Evolutionary conservation across 35 echinoderm and acorn worm species (phyloP).

Genomic region (Eucidaris tribuloides): DNA sequence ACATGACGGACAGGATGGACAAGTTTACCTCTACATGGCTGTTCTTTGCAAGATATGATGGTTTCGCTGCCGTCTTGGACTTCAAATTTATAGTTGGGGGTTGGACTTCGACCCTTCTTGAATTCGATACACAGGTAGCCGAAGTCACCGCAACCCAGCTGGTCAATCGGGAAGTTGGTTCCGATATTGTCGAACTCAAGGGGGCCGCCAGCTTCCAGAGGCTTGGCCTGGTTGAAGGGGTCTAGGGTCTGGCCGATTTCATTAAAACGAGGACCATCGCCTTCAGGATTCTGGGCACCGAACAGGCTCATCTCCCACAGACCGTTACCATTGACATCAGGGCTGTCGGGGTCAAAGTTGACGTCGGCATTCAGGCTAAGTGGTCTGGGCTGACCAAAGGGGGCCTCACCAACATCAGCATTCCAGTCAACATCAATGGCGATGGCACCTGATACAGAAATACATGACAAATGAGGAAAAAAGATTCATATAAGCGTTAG

Average conservation of each 20-base stretch:
- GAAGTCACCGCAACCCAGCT: constrained; percentile 64
- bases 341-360: constrained; percentile 51
- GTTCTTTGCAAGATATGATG: constrained; percentile 43
- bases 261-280: constrained; percentile 28
- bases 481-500: too few relatives aligned
- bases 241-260: constrained; percentile 46
- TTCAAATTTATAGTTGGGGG: constrained; percentile 27
- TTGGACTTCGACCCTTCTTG: constrained; percentile 1
- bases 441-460: not conserved
- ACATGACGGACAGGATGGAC: too few relatives aligned
- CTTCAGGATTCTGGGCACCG: constrained; percentile 47
- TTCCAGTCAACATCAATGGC: constrained; percentile 25
- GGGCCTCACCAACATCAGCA: constrained; percentile 6
- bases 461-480: too few relatives aligned
- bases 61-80: not conserved
- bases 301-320: constrained; percentile 85
- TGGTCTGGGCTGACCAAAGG: constrained; percentile 39
- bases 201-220: constrained; percentile 42
- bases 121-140: constrained; percentile 79
- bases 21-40: constrained; percentile 41
- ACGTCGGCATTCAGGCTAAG: constrained; percentile 62
- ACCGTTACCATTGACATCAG: constrained; percentile 42
- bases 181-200: constrained; percentile 48
- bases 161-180: constrained; percentile 50
- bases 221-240: constrained; percentile 34